A percentile compares a stretch with the other conserved stretches of the same genome.
Conservation (phyloP, 2,113 vertebrate species). For the Apistogramma diplotaenia region DNA sequence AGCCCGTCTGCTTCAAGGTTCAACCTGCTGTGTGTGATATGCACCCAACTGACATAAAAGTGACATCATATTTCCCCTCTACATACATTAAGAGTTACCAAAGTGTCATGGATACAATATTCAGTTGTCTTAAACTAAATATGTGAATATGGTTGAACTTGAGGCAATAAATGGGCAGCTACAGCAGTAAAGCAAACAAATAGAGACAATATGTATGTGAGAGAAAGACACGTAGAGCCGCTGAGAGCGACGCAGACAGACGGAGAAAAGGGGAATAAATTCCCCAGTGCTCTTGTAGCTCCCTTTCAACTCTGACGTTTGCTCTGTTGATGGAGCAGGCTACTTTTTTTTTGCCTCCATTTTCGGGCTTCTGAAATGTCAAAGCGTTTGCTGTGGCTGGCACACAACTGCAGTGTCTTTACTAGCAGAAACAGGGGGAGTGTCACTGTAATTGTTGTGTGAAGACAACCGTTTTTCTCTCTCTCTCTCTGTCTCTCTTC, state of each 20-base stretch:
- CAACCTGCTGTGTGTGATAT: not conserved
- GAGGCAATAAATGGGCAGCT: not conserved
- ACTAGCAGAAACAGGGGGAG: not conserved
- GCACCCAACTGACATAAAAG: not conserved
- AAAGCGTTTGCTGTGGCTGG: not conserved
- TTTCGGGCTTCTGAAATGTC: conserved; percentile 25
- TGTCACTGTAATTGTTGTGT: conserved; percentile 32
- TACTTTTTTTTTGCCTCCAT: not conserved
- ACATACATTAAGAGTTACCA: not conserved
- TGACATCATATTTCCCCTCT: not conserved
- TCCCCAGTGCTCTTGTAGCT: conserved; percentile 23
- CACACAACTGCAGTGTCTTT: not conserved
- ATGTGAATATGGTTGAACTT: not conserved
- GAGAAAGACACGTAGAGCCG: conserved; percentile 7
- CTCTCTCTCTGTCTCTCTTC: not conserved
- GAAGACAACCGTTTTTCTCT: not conserved
- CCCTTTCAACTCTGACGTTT: conserved; percentile 26
- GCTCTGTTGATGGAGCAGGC: conserved; percentile 14
- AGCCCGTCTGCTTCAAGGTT: not conserved
- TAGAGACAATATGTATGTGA: not conserved
- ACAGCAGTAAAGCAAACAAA: not conserved
- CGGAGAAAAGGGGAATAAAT: conserved; percentile 17
- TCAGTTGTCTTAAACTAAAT: not conserved
- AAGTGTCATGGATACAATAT: not conserved
- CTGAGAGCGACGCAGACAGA: not conserved